Percentiles rank a stretch among this genome's conserved stretches.
These are phyloP conservation scores for Orchesella flavescens DNA, from an alignment of 2,888 invertebrate species.

Conservation along the genomic window DNA sequence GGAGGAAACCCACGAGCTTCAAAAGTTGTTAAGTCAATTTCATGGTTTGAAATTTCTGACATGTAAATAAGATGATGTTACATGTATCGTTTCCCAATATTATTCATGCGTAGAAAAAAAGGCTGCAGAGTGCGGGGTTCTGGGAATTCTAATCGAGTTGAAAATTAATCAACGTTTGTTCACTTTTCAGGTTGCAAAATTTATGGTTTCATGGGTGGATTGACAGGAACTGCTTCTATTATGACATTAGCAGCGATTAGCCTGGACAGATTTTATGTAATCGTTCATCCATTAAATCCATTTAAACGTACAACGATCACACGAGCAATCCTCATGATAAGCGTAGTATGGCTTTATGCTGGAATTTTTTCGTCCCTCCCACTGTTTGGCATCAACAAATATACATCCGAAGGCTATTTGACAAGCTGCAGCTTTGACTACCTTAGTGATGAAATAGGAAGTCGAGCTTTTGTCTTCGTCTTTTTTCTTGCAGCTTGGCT, in stretches of 20 bases:
- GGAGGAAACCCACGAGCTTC: too few relatives aligned
- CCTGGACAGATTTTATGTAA: constrained; percentile 87
- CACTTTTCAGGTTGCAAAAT: constrained; percentile 81
- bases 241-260: constrained; percentile 87
- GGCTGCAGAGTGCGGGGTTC: too few relatives aligned
- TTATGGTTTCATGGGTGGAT: constrained; percentile 86
- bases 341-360: constrained; percentile 84
- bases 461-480: constrained; percentile 82
- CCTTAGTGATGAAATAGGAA: constrained; percentile 78
- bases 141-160: too few relatives aligned
- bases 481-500: constrained; percentile 86
- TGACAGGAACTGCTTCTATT: constrained; percentile 87
- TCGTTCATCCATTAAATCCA: constrained; percentile 85
- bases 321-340: constrained; percentile 79
- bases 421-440: constrained; percentile 92
- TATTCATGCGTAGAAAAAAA: too few relatives aligned
- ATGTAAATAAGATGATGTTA: too few relatives aligned
- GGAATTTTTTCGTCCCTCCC: constrained; percentile 82
- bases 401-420: constrained; percentile 88
- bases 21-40: too few relatives aligned
- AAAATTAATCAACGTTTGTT: too few relatives aligned
- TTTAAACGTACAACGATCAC: constrained; percentile 79
- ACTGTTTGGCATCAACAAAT: constrained; percentile 82
- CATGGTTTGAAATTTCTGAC: too few relatives aligned
- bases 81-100: too few relatives aligned